Percentiles rank a stretch among this genome's conserved stretches.
Evolutionary conservation across 2,888 invertebrate genomes (phyloP).

Genomic region (Drosophila nr. fundita): DNA sequence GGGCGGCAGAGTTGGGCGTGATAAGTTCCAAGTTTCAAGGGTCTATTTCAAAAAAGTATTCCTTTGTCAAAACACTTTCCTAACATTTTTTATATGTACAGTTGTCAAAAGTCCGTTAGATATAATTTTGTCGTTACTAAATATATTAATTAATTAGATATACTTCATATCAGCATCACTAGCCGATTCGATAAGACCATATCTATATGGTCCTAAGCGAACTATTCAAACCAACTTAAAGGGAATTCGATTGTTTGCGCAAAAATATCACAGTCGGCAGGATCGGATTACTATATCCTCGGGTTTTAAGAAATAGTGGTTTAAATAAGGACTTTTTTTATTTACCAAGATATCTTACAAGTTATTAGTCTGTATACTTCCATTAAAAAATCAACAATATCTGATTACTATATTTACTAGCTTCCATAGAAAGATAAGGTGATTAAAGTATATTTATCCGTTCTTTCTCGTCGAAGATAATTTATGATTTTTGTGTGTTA

Average conservation of each 20-base stretch:
- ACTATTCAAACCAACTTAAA: neutral
- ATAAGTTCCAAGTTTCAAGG: too few relatives aligned
- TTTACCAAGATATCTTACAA: neutral
- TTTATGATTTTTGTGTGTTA: neutral
- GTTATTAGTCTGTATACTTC: neutral
- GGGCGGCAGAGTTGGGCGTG: too few relatives aligned
- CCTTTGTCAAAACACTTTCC: neutral
- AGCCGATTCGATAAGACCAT: neutral
- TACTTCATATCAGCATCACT: neutral
- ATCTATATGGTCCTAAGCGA: neutral
- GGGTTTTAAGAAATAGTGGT: neutral
- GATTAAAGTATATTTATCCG: neutral
- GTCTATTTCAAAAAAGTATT: neutral
- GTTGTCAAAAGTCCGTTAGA: neutral
- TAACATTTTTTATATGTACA: neutral
- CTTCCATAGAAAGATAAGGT: neutral
- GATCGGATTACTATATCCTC: neutral
- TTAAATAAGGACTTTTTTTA: neutral
- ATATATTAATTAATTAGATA: neutral
- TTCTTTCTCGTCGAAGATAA: neutral
- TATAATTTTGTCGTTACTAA: too few relatives aligned
- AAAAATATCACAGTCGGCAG: neutral
- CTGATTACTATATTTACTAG: neutral
- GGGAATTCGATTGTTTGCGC: too few relatives aligned
- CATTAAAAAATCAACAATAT: neutral